Evolutionary conservation across 1,140 invertebrate species (phyloP), one percentile per base, ranked within the genome.

Genomic region (Wasmannia auropunctata): DNA sequence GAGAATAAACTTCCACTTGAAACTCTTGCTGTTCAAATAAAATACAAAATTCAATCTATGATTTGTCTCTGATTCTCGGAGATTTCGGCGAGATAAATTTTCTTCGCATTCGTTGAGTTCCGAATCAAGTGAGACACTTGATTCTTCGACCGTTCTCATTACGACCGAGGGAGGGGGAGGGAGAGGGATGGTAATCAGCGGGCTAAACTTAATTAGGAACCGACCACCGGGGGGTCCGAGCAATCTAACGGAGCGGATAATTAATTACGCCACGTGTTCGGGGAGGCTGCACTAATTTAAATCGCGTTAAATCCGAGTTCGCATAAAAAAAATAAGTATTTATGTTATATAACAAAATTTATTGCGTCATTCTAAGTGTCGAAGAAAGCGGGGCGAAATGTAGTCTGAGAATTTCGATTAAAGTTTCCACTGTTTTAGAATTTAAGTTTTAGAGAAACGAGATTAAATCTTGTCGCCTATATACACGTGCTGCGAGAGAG

Each of bases 241-340:
- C 22, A 81, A 70, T 81, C 72, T 72, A 81, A 72, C 49, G 22
- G 46, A 81, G 34, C 54, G 65, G n/a, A 81, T 72, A 70, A 81
- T 81, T 81, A 72, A 81, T 43, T n/a, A 49, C 34, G 8, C 16
- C 77, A 72, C 65, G 49, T 28, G 37, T 58, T 40, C 46, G 22
- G 16, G n/a, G n/a, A 54, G n/a, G 43, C 28, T 51, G 40, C 14
- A 4, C 16, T 43, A 3, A 63, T 77, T 77, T 16, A 63, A 77
- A 65, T 3, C 7, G 6, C 14, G 1, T 79, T 37, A n/a, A n/a
- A n/a, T 34, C 25, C 37, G 8, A 51, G 19, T 2, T 79, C 16
- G 49, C 37, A 7, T 49, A 3, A 43, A 43, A 43, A 43, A 76
- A 28, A 31, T 28, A n/a, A 25, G 6, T 37, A 6, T 37, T 67